Evolutionary conservation across 1,140 invertebrate species (phyloP), one percentile per base, ranked within the genome.

Genomic region (Lasioglossum albipes): DNA sequence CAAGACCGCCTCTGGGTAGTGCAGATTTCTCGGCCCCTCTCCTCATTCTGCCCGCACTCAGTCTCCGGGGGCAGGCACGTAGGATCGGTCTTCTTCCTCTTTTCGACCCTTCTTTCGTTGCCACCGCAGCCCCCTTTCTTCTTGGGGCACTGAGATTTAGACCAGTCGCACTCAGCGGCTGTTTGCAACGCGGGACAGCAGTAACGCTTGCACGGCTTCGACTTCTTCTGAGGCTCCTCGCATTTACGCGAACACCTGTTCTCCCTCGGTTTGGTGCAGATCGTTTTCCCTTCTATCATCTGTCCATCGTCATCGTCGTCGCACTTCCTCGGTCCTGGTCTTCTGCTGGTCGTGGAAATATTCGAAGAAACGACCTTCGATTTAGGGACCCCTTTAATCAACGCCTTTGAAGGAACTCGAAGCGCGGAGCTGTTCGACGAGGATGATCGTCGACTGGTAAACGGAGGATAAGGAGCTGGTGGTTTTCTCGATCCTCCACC

Each of bases 151-250:
- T 73, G 31, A 7, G 31, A 70, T 4, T 12, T 67, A 0, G 0
- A 7, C 9, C 49, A 65, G 4, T 59, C 27, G 31, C 67, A 82
- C 0, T 69, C 27, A 0, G 10, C 20, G 2, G 27, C 0, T 0
- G 0, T 7, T 16, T 66, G 49, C 7, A 82, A 13, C 61, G 67
- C 52, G 0, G 80, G 75, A 3, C 80, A 82, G 9, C 80, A 82
- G 16, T 72, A 79, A 31, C 80, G 80, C 12, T 82, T 71, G 61
- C 80, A 82, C 1, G 16, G 45, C 1, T 59, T 82, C 20, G 12
- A 9, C 6, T 57, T 20, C 52, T 7, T 2, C 3, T 42, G 13
- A 31, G 31, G 45, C 7, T 7, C 57, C 18, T 4, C 27, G 31
- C 52, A 0, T 18, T 42, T 6, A 18, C 54, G 12, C 0, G 2